A percentile compares a stretch with the other conserved stretches of the same genome.
Evolutionary conservation across 2,888 invertebrate genomes (phyloP).

Genomic region (Nephrotoma guestfalica): DNA sequence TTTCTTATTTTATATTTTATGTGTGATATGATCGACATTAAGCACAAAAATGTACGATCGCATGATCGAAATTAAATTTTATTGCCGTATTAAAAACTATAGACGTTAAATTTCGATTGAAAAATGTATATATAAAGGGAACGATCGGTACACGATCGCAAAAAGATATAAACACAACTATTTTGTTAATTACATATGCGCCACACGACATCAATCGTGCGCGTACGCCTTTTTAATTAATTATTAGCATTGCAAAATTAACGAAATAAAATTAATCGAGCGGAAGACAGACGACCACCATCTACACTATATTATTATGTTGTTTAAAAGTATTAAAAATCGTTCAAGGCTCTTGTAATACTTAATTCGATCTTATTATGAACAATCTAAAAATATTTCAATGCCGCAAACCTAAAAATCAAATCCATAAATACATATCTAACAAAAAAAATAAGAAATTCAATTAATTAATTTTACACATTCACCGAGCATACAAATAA

Average conservation of each 20-base stretch:
- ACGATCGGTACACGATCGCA: not conserved
- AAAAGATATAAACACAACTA: not conserved
- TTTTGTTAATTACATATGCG: not conserved
- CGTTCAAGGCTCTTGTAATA: not conserved
- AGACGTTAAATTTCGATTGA: not conserved
- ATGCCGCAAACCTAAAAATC: not conserved
- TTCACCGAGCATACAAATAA: not conserved
- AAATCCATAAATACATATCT: not conserved
- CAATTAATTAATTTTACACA: not conserved
- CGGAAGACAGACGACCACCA: not conserved
- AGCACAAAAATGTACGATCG: not conserved
- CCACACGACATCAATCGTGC: not conserved
- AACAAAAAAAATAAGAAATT: not conserved
- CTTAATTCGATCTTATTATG: not conserved
- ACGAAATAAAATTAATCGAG: not conserved
- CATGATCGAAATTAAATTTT: not conserved
- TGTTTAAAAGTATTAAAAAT: not conserved
- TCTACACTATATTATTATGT: not conserved
- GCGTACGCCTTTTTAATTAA: not conserved
- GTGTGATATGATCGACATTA: not conserved
- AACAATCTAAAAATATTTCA: not conserved
- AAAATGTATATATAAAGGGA: not conserved
- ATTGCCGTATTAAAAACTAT: not conserved
- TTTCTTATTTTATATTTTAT: not conserved
- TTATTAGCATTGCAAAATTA: not conserved